Conservation (phyloP, 2,113 vertebrate genomes). For the Gallinago jamesoni region DNA sequence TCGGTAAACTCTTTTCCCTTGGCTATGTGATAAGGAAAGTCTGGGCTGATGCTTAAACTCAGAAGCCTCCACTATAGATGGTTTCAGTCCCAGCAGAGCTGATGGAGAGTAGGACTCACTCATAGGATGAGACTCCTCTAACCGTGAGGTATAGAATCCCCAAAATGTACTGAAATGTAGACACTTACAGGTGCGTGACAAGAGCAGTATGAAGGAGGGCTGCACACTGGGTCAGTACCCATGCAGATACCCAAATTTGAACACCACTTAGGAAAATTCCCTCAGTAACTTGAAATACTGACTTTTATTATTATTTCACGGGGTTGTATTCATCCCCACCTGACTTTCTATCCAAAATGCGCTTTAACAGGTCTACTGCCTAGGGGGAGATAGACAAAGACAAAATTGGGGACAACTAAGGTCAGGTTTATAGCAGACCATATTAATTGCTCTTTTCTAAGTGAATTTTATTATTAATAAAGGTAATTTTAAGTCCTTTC, state of each 20-base stretch:
- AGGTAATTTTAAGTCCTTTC: background rate
- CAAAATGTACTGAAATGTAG: rapidly evolving
- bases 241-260: background rate
- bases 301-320: background rate
- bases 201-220: rapidly evolving
- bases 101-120: background rate
- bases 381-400: background rate
- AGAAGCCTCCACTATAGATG: background rate
- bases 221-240: no score
- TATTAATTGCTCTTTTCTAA: background rate
- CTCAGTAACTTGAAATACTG: background rate
- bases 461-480: background rate
- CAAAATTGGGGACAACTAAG: background rate
- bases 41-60: background rate
- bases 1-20: background rate
- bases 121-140: background rate
- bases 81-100: background rate
- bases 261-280: background rate
- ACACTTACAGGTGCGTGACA: background rate
- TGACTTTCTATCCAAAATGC: background rate
- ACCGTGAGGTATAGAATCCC: background rate
- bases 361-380: background rate
- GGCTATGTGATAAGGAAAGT: background rate
- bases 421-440: background rate
- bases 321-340: background rate